A percentile compares a stretch with the other conserved stretches of the same genome.
phyloP scores from a whole-genome alignment of 2,797 vertebrate species.

The Emydoidea blandingii region DNA sequence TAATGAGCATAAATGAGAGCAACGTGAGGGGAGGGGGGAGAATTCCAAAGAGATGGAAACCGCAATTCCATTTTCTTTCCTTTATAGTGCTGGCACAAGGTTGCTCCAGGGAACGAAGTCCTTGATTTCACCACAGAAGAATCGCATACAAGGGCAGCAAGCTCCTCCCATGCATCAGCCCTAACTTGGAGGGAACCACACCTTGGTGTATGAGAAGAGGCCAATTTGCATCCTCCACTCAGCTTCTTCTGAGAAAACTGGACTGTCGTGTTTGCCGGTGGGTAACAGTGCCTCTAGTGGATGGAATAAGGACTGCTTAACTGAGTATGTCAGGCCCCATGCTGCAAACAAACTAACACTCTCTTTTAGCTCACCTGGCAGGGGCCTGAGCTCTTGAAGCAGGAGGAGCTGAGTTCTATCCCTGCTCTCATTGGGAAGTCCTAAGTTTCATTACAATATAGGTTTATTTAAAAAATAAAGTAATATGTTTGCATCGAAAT shows the following conservation, averaged over 20 bases:
- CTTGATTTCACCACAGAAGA: conserved; percentile 3
- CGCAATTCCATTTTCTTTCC: conserved; percentile 30
- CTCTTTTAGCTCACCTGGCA: not conserved
- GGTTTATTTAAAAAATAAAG: no score
- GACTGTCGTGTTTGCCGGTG: not conserved
- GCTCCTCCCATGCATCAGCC: not conserved
- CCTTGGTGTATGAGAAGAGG: not conserved
- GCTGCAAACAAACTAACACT: not conserved
- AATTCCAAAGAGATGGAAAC: conserved; percentile 68
- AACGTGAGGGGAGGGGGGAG: conserved; percentile 9
- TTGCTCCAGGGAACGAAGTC: conserved; percentile 9
- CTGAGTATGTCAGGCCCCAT: not conserved
- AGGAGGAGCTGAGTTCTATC: not conserved
- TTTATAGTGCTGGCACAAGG: not conserved
- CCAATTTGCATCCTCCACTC: not conserved
- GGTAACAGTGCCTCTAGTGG: fast-evolving
- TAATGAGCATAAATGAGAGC: conserved; percentile 73
- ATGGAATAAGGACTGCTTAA: not conserved
- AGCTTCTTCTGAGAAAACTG: not conserved
- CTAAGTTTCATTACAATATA: not conserved
- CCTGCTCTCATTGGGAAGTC: not conserved
- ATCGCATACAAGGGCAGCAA: not conserved
- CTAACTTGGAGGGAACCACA: not conserved
- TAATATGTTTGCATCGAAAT: fast-evolving
- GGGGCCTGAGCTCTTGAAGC: not conserved